Base-by-base conservation (phyloP, 2,888 invertebrate genomes). In the Syrista parreyssii region DNA sequence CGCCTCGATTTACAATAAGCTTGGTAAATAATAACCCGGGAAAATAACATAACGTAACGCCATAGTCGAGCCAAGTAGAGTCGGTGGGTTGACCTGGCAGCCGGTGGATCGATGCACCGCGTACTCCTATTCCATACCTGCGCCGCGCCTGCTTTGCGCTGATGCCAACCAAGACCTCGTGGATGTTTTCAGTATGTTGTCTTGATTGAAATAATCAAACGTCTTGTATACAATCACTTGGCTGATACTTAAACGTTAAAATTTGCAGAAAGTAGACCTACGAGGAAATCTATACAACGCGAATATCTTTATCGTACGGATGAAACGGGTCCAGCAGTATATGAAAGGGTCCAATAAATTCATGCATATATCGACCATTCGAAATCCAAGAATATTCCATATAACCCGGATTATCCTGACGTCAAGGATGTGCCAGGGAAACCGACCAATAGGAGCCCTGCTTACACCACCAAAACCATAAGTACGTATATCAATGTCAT, bases 51-150 rank as follows among this genome's bases (percentile, higher is more conserved):
- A 78, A 71, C 31, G 32, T 32, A 15, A 9, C 71, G 71, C 32
- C 71, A 32, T 32, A 31, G 71, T 15, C 4, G 71, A 32, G 31
- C 31, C 71, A 71, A 31, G 71, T 31, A 30, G 71, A 71, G 71
- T 71, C 81, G 80, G 87, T 85, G 85, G 82, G 86, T 84, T 86
- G 88, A 85, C 85, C 85, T 85, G 85, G 81, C 81, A 80, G 79
- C 80, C 78, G 76, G 79, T 82, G 86, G 88, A 89, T 89, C 89
- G 87, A 89, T 89, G 87, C 87, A 83, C 85, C 85, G 83, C 83
- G 85, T 84, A 81, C 72, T 68, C 75, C 72, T 74, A 69, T 75
- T 76, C 75, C 74, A 82, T 86, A 82, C 86, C 83, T 86, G 84
- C 82, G 84, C 84, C 84, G 86, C 87, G 87, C 86, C 86, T 88